Percentiles rank a stretch among this genome's conserved stretches.
phyloP scores from a whole-genome alignment of 2,113 vertebrate species.

The Alectura lathami region DNA sequence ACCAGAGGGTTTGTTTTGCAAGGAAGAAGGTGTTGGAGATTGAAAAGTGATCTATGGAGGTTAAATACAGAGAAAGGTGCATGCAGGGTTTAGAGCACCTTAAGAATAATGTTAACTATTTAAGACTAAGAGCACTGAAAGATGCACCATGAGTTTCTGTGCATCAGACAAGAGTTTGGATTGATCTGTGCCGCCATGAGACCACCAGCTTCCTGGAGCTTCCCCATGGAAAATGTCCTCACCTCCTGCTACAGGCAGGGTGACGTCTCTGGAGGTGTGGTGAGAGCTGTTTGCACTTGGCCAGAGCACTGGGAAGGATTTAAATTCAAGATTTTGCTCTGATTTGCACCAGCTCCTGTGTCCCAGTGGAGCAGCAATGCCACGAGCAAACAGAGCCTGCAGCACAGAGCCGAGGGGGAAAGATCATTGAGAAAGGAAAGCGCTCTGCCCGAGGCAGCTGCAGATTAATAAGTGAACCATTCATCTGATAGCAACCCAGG shows the following conservation, averaged over 20 bases:
- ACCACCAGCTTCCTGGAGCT: background rate
- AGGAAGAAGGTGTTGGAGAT: background rate
- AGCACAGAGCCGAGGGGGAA: background rate
- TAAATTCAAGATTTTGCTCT: background rate
- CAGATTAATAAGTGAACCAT: slow-evolving; percentile 78
- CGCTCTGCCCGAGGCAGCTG: background rate
- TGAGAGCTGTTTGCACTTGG: background rate
- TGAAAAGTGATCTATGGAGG: background rate
- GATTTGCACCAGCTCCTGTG: fast-evolving
- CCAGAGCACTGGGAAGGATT: background rate
- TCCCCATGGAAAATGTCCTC: background rate
- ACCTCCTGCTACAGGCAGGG: background rate
- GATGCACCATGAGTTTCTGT: background rate
- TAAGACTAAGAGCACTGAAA: background rate
- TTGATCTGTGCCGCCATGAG: background rate
- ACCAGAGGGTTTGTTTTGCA: background rate
- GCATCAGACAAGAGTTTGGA: background rate
- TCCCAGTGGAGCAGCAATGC: background rate
- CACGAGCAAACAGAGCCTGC: background rate
- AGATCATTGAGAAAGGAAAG: background rate
- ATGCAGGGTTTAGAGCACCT: background rate
- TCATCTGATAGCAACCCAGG: slow-evolving; percentile 73
- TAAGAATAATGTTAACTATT: background rate
- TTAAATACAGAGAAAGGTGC: background rate
- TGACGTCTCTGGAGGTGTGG: background rate